Conservation (phyloP, 1,140 invertebrate species). For the Apis cerana region DNA sequence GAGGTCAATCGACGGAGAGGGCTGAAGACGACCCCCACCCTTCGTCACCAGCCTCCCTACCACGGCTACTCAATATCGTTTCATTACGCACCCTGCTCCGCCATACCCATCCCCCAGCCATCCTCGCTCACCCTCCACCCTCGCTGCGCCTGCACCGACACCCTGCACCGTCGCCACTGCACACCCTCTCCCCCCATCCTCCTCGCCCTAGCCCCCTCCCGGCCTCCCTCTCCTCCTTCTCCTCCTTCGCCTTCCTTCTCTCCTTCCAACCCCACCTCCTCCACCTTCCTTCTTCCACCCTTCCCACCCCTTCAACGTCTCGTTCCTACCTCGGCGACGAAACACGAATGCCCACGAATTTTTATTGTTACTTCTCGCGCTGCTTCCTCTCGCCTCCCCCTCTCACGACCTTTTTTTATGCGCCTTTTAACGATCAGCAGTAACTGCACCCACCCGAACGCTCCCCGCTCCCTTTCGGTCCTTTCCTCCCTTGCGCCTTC, state of each 20-base stretch:
- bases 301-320: conserved; percentile 35
- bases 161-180: conserved; percentile 23
- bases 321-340: conserved; percentile 72
- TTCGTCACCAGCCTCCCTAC: conserved; percentile 62
- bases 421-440: conserved; percentile 75
- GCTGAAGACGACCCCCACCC: conserved; percentile 75
- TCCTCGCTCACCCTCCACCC: conserved; percentile 31
- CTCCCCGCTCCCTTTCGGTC: conserved; percentile 23
- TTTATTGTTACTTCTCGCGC: conserved; percentile 80
- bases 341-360: conserved; percentile 80
- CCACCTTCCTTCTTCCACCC: conserved; percentile 42
- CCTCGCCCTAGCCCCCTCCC: conserved; percentile 4
- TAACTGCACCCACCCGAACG: conserved; percentile 61
- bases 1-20: conserved; percentile 80
- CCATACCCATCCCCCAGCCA: conserved; percentile 48
- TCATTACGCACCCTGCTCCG: conserved; percentile 77
- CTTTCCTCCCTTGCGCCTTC: conserved; percentile 27
- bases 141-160: conserved; percentile 36
- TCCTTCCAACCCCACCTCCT: conserved; percentile 11
- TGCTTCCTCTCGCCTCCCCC: conserved; percentile 56
- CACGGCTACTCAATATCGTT: conserved; percentile 78
- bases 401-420: conserved; percentile 71
- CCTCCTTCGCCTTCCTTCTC: conserved; percentile 30
- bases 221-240: conserved; percentile 38
- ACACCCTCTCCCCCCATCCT: conserved; percentile 26